Base-by-base conservation (phyloP, 2,888 invertebrate species). In the Leptinotarsa tumamoca region DNA sequence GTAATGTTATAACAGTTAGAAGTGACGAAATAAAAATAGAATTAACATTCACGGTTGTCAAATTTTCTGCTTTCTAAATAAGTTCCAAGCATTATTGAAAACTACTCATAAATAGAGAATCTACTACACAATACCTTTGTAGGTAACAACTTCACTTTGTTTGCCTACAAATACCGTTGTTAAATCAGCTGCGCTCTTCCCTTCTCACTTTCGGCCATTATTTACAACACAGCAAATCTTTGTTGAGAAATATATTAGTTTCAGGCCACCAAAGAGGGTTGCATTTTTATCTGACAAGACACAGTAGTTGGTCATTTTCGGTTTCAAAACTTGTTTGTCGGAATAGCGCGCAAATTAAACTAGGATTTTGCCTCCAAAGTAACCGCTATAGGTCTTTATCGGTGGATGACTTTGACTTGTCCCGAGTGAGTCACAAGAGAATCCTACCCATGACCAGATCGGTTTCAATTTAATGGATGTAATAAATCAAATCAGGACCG, bases 281-380 rank as follows among this genome's bases (percentile, higher is more conserved):
- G 58, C 43, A 33, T 63, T 63, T 63, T 43, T 3, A 63, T 63
- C 63, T 52, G 5, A 54, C 23, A 43, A 18, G 58, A 61, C 56
- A 43, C 68, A 71, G 49, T 67, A 66, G 75, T 67, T 43, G 68
- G 67, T 50, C 61, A 70, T 67, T 72, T 72, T 71, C 7, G 51
- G 23, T 58, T 67, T 69, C 23, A 56, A 73, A 75, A 72, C 74
- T 75, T 71, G 77, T 78, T 78, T 77, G 72, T 68, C 69, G 74
- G 72, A 50, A 51, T 56, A 71, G 68, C 58, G 68, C 73, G 43
- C 71, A 76, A 76, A 76, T 72, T 76, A 66, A 43, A 70, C 66
- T 68, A 67, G 69, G 63, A 70, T 73, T 74, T 66, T 50, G 68
- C 63, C 61, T 67, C 69, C 74, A 76, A 75, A 54, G 50, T 52